A percentile compares a stretch with the other conserved stretches of the same genome.
phyloP scores from a whole-genome alignment of 2,797 vertebrate genomes.

The Podarcis siculus region DNA sequence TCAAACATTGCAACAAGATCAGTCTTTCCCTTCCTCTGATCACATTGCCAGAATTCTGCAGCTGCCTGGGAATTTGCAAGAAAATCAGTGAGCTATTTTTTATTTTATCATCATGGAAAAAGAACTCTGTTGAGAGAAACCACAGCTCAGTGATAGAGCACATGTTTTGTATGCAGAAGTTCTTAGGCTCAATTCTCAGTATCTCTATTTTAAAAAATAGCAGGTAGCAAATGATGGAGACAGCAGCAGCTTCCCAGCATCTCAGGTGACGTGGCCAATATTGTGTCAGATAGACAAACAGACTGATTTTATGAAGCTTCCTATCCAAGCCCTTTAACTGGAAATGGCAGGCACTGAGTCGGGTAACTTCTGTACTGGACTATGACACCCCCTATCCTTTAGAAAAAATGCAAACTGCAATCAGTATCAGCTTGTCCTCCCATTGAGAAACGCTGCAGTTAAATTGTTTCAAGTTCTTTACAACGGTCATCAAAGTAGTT shows the following conservation, averaged over 20 bases:
- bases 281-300: too few species aligned
- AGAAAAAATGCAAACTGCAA: not conserved
- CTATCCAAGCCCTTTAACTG: too few species aligned
- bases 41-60: not conserved
- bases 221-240: too few species aligned
- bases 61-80: not conserved
- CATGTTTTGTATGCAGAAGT: not conserved
- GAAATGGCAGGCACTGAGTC: too few species aligned
- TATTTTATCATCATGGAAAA: not conserved
- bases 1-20: not conserved
- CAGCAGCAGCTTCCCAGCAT: not conserved
- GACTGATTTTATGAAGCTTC: not conserved
- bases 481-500: too few species aligned
- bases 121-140: not conserved
- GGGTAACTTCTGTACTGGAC: too few species aligned
- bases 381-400: not conserved
- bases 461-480: too few species aligned
- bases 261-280: not conserved
- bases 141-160: not conserved
- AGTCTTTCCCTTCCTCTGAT: not conserved
- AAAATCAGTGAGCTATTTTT: not conserved
- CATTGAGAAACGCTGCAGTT: too few species aligned
- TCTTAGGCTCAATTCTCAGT: not conserved
- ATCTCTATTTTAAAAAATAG: not conserved
- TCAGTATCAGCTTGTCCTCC: not conserved